Percentiles rank a stretch among this genome's conserved stretches.
Conservation (phyloP, 2,797 vertebrate species). For the Micropoecilia bifurca region DNA sequence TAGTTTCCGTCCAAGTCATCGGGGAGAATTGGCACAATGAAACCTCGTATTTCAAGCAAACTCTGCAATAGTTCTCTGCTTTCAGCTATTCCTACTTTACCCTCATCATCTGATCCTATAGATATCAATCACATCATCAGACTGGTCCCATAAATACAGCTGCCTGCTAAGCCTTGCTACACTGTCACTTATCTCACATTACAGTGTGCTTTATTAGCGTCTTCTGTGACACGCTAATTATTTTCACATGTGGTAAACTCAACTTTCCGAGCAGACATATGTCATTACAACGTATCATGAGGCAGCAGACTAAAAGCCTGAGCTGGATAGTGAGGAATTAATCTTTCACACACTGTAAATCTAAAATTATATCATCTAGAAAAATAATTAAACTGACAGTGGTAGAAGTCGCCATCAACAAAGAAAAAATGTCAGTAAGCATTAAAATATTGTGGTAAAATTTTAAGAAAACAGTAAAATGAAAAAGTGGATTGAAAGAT, state of each 20-base stretch:
- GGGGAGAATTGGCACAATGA: background rate
- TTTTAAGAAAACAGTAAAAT: background rate
- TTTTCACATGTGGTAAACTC: conserved; percentile 37
- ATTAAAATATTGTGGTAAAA: background rate
- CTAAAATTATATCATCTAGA: background rate
- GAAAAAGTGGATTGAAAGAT: background rate
- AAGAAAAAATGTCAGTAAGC: background rate
- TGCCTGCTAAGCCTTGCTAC: conserved; percentile 46
- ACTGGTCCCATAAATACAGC: conserved; percentile 61
- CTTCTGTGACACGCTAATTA: conserved; percentile 53
- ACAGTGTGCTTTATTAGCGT: conserved; percentile 51
- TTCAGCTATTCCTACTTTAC: background rate
- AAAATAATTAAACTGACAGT: too few species aligned
- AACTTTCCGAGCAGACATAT: background rate
- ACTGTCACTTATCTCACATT: conserved; percentile 47
- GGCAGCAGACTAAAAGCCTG: conserved; percentile 2
- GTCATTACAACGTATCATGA: background rate
- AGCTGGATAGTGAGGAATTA: background rate
- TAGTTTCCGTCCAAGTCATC: background rate
- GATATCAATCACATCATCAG: conserved; percentile 51
- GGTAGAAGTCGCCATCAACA: background rate
- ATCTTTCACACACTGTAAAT: background rate
- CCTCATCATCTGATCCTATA: conserved; percentile 1
- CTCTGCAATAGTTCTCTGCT: background rate
- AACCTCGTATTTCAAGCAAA: background rate